Evolutionary conservation across 2,113 vertebrate genomes (phyloP).

Genomic region (Actenoides hombroni): DNA sequence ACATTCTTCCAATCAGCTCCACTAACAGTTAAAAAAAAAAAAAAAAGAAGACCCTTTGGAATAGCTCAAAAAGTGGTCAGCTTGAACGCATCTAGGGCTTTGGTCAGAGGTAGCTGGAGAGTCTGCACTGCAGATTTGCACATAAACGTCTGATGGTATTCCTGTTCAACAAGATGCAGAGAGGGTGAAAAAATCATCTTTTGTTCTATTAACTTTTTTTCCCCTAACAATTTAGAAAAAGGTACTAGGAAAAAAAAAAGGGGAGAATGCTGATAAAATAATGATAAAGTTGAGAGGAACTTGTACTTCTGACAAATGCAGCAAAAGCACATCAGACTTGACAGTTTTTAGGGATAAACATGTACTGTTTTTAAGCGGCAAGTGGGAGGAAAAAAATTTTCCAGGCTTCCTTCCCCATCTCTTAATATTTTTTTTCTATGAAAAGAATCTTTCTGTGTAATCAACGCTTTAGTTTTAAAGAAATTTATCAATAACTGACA

Average conservation of each 20-base stretch:
- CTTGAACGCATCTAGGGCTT: constrained; percentile 1
- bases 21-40: neutral
- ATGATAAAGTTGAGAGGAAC: constrained; percentile 41
- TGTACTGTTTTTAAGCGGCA: constrained; percentile 51
- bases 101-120: neutral
- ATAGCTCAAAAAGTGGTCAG: constrained; percentile 2
- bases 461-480: constrained; percentile 27
- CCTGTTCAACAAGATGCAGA: constrained; percentile 21
- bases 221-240: neutral
- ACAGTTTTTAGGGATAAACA: constrained; percentile 61
- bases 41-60: neutral
- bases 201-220: neutral
- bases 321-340: constrained; percentile 62
- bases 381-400: constrained; percentile 62
- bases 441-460: neutral
- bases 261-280: constrained; percentile 43
- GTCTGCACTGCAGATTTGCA: constrained; percentile 16
- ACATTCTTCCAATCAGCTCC: neutral
- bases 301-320: constrained; percentile 46
- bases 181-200: constrained; percentile 35
- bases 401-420: neutral
- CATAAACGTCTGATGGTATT: neutral
- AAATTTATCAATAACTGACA: constrained; percentile 36
- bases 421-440: constrained; percentile 13
- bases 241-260: neutral